Conservation (phyloP, 2,113 vertebrate species). For the Oriolus oriolus region DNA sequence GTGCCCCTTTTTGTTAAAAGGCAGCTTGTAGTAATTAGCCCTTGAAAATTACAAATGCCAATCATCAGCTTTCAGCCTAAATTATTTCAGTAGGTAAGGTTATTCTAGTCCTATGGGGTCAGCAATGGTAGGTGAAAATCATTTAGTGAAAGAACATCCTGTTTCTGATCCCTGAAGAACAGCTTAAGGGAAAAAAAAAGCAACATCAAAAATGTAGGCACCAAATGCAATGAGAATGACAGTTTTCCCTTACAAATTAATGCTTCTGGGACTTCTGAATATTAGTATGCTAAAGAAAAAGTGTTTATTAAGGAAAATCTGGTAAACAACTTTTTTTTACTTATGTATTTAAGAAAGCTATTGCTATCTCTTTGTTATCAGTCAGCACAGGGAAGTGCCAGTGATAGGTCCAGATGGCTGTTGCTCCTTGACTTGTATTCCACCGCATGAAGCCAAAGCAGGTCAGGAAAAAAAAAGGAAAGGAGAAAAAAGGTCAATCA, state of each 20-base stretch:
- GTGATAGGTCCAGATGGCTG: neutral
- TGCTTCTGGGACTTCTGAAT: neutral
- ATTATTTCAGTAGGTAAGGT: neutral
- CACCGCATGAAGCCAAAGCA: neutral
- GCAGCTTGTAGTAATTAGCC: neutral
- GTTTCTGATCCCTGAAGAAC: neutral
- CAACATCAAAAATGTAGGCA: neutral
- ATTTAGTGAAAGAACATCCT: neutral
- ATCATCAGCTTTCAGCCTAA: neutral
- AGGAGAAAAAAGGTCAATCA: neutral
- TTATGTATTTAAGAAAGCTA: neutral
- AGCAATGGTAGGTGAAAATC: neutral
- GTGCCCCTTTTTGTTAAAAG: neutral
- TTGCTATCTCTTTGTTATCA: neutral
- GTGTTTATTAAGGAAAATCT: neutral
- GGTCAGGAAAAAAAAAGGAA: neutral
- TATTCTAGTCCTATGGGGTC: neutral
- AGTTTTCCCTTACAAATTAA: neutral
- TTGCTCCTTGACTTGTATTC: neutral
- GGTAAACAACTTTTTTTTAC: neutral
- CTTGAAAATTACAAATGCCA: neutral
- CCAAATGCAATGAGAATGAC: neutral
- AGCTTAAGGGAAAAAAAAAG: neutral
- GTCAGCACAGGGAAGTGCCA: neutral
- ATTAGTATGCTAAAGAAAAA: neutral